Conservation (phyloP, 2,797 vertebrate species). For the Discoglossus pictus region DNA sequence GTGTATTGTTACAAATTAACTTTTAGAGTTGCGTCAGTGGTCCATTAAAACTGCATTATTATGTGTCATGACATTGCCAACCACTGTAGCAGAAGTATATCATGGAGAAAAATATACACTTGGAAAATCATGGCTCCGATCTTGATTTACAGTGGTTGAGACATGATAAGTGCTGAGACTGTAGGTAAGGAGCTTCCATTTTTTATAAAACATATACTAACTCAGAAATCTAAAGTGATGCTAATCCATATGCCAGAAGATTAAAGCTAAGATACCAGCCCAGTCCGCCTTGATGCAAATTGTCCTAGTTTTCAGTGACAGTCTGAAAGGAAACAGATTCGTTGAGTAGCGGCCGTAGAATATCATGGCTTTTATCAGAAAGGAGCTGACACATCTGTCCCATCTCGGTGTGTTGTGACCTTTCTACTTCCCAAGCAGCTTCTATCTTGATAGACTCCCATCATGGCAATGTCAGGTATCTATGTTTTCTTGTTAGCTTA, state of each 20-base stretch:
- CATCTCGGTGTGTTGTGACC: constrained; percentile 38
- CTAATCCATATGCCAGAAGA: constrained; percentile 4
- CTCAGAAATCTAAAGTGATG: constrained; percentile 1
- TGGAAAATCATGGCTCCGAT: too few relatives aligned
- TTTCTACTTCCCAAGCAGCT: constrained; percentile 30
- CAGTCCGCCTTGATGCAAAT: not conserved
- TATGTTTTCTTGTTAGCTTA: constrained; percentile 39
- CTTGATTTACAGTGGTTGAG: too few relatives aligned
- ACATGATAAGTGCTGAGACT: too few relatives aligned
- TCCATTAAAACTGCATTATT: too few relatives aligned
- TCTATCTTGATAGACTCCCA: constrained; percentile 40
- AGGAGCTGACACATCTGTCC: constrained; percentile 34
- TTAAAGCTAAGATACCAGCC: constrained; percentile 1
- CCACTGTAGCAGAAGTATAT: too few relatives aligned
- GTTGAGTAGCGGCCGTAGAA: not conserved
- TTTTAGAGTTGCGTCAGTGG: too few relatives aligned
- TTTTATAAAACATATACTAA: not conserved
- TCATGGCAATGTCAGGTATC: constrained; percentile 40
- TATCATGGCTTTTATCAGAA: constrained; percentile 24
- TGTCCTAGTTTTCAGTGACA: constrained; percentile 1
- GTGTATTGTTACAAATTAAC: too few relatives aligned
- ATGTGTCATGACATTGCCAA: too few relatives aligned
- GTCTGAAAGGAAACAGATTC: constrained; percentile 4
- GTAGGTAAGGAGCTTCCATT: too few relatives aligned
- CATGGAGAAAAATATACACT: too few relatives aligned